Conservation (phyloP, 2,888 invertebrate species). For the Drosophila nr. medialis region DNA sequence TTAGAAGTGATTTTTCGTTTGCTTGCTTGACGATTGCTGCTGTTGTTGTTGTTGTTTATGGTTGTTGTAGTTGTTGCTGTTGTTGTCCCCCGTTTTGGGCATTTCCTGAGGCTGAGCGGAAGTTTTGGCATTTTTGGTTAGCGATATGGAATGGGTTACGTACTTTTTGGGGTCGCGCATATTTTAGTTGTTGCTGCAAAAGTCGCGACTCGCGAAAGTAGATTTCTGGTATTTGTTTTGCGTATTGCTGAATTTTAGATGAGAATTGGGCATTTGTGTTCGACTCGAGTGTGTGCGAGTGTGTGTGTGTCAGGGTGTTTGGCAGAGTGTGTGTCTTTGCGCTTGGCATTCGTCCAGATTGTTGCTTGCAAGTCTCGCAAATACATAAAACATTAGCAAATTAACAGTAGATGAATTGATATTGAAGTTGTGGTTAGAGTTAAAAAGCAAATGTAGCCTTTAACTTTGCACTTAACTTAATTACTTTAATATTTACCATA, state of each 20-base stretch:
- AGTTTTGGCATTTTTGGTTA: conserved; percentile 36
- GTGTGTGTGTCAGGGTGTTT: not conserved
- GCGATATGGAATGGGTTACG: conserved; percentile 7
- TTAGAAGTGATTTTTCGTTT: conserved; percentile 71
- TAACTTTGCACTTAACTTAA: conserved; percentile 5
- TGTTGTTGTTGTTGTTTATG: conserved; percentile 12
- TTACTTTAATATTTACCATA: not conserved
- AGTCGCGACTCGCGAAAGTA: conserved; percentile 24
- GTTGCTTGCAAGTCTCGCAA: not conserved
- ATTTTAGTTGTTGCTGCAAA: conserved; percentile 23
- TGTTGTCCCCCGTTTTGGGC: conserved; percentile 27
- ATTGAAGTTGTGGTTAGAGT: not conserved
- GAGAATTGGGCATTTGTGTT: conserved; percentile 27
- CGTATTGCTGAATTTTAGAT: conserved; percentile 34
- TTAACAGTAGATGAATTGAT: not conserved
- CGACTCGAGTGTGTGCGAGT: not conserved
- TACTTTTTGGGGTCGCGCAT: conserved; percentile 26
- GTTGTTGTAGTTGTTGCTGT: conserved; percentile 17
- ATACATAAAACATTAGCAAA: conserved; percentile 14
- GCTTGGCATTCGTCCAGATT: not conserved
- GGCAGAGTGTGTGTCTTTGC: not conserved
- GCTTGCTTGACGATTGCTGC: conserved; percentile 6
- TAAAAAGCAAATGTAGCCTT: not conserved
- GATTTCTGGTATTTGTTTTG: conserved; percentile 19
- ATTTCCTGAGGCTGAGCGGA: conserved; percentile 55